These are phyloP conservation scores for Hymenochirus boettgeri DNA, from an alignment of 2,113 vertebrate species.

Conservation along the genomic window DNA sequence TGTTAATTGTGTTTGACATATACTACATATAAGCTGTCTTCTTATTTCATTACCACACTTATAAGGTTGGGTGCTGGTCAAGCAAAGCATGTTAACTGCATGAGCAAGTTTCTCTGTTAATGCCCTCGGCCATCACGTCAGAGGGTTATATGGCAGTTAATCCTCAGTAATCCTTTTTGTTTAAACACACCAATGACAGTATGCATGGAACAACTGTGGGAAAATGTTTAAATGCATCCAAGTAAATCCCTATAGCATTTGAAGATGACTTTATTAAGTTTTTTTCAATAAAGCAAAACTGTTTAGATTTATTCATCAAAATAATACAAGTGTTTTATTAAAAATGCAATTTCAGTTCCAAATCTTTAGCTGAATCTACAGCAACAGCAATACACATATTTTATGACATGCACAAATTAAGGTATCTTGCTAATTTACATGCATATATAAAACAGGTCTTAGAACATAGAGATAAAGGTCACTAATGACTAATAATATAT, in stretches of 20 bases:
- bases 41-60: conserved; percentile 72
- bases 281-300: no score
- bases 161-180: conserved; percentile 70
- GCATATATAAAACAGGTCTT: no score
- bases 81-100: conserved; percentile 77
- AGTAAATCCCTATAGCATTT: conserved; percentile 10
- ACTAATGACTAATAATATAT: no score
- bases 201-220: conserved; percentile 64
- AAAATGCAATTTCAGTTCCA: no score
- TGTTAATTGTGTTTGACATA: no score
- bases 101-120: conserved; percentile 65
- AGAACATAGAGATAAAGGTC: no score
- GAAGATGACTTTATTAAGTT: conserved; percentile 7
- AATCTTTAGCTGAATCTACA: no score
- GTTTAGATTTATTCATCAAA: no score
- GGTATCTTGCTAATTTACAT: no score
- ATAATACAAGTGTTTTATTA: no score
- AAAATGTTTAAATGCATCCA: conserved; percentile 73
- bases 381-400: no score
- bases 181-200: conserved; percentile 66
- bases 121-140: conserved; percentile 60
- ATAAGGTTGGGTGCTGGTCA: conserved; percentile 67
- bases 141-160: conserved; percentile 72
- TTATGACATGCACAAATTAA: no score
- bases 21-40: conserved; percentile 60